These are phyloP conservation scores for Gnathonemus echidnorhynchus DNA, from an alignment of 2,113 vertebrate species.

Conservation along the genomic window DNA sequence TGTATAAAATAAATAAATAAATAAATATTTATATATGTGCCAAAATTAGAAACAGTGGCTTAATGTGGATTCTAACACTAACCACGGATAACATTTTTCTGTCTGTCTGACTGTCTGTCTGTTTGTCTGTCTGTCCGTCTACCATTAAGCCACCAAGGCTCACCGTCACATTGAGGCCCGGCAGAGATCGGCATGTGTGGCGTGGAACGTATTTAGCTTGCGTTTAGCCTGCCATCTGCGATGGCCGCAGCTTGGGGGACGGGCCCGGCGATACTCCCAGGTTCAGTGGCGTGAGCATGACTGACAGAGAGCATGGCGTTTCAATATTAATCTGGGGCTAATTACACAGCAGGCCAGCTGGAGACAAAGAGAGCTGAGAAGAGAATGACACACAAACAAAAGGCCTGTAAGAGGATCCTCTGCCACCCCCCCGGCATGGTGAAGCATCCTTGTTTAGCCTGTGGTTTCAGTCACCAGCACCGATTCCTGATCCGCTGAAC, in stretches of 20 bases:
- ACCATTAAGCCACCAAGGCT: not conserved
- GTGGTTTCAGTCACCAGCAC: not conserved
- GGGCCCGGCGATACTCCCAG: not conserved
- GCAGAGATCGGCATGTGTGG: not conserved
- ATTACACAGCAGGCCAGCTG: slow-evolving; percentile 7
- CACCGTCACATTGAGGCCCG: not conserved
- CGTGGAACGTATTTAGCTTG: not conserved
- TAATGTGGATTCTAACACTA: not conserved
- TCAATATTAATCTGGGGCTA: slow-evolving; percentile 6
- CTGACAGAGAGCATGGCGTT: not conserved
- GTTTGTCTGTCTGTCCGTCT: not conserved
- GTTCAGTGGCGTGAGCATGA: not conserved
- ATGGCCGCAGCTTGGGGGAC: not conserved
- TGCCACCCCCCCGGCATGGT: too few species aligned
- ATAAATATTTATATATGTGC: too few species aligned
- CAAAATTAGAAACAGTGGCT: not conserved
- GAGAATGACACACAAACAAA: not conserved
- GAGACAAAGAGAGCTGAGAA: not conserved
- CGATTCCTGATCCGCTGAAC: not conserved
- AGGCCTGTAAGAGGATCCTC: not conserved
- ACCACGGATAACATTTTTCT: not conserved
- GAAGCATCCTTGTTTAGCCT: not conserved
- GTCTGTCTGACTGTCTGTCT: not conserved
- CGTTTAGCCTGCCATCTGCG: not conserved
- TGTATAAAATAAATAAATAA: not conserved